These are phyloP conservation scores for Anthophora plumipes DNA, from an alignment of 2,888 invertebrate genomes.

Conservation along the genomic window DNA sequence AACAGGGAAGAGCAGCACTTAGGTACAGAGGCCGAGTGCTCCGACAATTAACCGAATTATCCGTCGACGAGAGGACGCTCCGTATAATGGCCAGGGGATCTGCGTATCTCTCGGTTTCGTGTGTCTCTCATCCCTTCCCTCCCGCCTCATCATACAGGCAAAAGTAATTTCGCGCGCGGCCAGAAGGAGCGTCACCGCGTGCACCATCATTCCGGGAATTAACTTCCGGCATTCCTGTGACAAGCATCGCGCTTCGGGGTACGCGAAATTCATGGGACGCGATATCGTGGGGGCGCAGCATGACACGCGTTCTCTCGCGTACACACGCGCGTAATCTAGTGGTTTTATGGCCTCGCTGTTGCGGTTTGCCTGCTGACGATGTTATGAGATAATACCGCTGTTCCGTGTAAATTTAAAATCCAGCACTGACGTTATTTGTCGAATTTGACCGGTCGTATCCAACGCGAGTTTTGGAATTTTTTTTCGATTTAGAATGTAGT, in stretches of 20 bases:
- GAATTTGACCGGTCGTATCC: neutral
- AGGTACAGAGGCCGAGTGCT: constrained; percentile 30
- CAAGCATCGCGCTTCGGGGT: constrained; percentile 51
- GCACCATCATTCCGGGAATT: constrained; percentile 68
- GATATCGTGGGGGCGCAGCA: constrained; percentile 32
- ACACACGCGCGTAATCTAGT: constrained; percentile 27
- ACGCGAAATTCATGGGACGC: constrained; percentile 56
- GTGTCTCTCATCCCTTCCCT: no score
- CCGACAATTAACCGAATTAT: constrained; percentile 81
- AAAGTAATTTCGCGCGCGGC: constrained; percentile 65
- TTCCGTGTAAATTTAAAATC: constrained; percentile 6
- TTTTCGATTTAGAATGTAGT: neutral
- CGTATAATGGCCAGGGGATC: constrained; percentile 55
- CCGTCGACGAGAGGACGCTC: constrained; percentile 54
- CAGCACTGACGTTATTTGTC: neutral
- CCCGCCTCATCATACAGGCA: neutral
- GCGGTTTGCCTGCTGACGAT: constrained; percentile 27
- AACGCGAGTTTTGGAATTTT: neutral
- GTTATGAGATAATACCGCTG: constrained; percentile 23
- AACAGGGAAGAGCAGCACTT: constrained; percentile 31
- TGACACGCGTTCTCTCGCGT: constrained; percentile 10
- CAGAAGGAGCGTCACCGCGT: constrained; percentile 52
- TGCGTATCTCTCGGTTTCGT: constrained; percentile 41
- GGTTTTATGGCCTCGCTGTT: constrained; percentile 31
- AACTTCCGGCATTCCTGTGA: constrained; percentile 73